Percentiles rank a stretch among this genome's conserved stretches.
Conservation (phyloP, 2,113 vertebrate genomes). For the Tachysurus fulvidraco region DNA sequence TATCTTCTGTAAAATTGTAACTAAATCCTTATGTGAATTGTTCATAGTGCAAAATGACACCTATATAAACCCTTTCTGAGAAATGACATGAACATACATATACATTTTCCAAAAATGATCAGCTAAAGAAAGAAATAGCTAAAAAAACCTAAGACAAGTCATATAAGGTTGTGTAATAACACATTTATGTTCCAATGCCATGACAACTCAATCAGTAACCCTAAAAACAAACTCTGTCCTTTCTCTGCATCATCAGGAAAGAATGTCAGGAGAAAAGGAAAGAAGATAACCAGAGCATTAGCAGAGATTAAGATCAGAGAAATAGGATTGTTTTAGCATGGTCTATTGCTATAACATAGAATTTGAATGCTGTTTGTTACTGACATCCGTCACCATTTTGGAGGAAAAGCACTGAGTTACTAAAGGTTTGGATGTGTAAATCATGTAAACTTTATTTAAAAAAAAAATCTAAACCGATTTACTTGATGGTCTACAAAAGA, state of each 20-base stretch:
- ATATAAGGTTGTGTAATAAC: neutral
- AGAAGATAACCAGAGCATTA: neutral
- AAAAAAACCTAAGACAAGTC: neutral
- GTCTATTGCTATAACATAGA: neutral
- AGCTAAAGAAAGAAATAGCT: neutral
- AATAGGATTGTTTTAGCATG: neutral
- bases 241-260: neutral
- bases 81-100: neutral
- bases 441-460: neutral
- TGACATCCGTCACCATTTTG: neutral
- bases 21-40: neutral
- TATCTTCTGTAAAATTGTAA: neutral
- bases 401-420: neutral
- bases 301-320: neutral
- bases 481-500: neutral
- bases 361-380: neutral
- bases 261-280: no score
- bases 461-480: neutral
- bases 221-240: neutral
- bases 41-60: neutral
- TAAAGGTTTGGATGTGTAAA: neutral
- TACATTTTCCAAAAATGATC: neutral
- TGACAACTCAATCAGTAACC: neutral
- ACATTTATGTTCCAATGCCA: neutral
- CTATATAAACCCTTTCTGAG: neutral